Percentiles rank a stretch among this genome's conserved stretches.
These are phyloP conservation scores for Forbesichthys agassizii DNA, from an alignment of 2,113 vertebrate species.

Conservation along the genomic window DNA sequence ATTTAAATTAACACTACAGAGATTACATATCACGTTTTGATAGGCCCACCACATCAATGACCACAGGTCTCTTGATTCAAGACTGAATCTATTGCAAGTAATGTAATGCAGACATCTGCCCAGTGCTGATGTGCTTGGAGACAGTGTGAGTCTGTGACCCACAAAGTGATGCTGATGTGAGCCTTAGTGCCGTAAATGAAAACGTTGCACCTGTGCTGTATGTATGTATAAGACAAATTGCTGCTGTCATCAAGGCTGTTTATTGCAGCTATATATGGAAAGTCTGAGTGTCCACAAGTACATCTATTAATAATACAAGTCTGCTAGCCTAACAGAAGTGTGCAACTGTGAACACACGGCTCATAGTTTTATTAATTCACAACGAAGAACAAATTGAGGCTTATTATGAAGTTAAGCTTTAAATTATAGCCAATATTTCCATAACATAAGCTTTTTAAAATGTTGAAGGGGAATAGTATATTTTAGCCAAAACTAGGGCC, in stretches of 20 bases:
- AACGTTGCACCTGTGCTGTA: no score
- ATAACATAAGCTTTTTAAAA: no score
- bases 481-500: slow-evolving; percentile 26
- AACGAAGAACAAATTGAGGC: not conserved
- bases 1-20: slow-evolving; percentile 41
- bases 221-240: not conserved
- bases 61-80: slow-evolving; percentile 14
- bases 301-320: slow-evolving; percentile 23
- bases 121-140: no score
- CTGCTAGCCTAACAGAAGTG: no score
- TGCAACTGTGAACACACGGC: not conserved
- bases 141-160: no score
- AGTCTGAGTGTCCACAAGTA: not conserved
- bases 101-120: no score
- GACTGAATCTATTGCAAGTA: no score
- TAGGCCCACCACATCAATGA: slow-evolving; percentile 28
- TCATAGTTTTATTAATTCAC: not conserved
- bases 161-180: no score
- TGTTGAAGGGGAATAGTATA: not conserved
- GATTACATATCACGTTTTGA: slow-evolving; percentile 18
- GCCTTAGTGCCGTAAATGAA: no score
- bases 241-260: not conserved
- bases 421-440: no score
- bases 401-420: not conserved
- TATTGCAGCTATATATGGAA: not conserved